Percentiles rank a stretch among this genome's conserved stretches.
These are phyloP conservation scores for Mythimna pallens DNA, from an alignment of 2,888 invertebrate species.

Conservation along the genomic window DNA sequence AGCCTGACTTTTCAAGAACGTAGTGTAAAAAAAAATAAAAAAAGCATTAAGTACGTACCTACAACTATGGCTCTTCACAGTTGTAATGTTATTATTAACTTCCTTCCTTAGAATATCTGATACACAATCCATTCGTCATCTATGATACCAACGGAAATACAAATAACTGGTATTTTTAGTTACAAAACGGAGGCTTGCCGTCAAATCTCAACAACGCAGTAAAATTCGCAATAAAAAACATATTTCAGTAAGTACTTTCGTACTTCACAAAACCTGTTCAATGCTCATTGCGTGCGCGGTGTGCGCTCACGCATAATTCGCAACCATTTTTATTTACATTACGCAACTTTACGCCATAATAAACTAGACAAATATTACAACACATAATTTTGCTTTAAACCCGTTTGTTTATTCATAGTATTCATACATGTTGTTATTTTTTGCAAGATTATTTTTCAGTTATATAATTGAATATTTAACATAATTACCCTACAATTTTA, in stretches of 20 bases:
- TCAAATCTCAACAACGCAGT: constrained; percentile 9
- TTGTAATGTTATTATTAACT: background rate
- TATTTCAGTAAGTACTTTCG: constrained; percentile 28
- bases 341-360: constrained; percentile 54
- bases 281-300: constrained; percentile 53
- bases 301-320: constrained; percentile 54
- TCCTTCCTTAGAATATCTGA: background rate
- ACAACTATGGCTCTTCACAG: background rate
- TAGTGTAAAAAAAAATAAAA: no score
- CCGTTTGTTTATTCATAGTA: constrained; percentile 43
- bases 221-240: constrained; percentile 42
- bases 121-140: background rate
- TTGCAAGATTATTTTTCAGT: constrained; percentile 47
- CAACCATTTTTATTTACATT: constrained; percentile 54
- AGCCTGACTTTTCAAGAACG: no score
- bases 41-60: no score
- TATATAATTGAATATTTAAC: constrained; percentile 57
- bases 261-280: constrained; percentile 45
- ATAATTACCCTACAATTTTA: constrained; percentile 43
- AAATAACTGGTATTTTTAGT: background rate
- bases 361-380: constrained; percentile 59
- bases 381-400: constrained; percentile 44
- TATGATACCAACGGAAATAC: background rate
- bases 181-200: constrained; percentile 14
- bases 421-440: constrained; percentile 48